Base-by-base conservation (phyloP, 2,113 vertebrate genomes). In the Passer montanus region DNA sequence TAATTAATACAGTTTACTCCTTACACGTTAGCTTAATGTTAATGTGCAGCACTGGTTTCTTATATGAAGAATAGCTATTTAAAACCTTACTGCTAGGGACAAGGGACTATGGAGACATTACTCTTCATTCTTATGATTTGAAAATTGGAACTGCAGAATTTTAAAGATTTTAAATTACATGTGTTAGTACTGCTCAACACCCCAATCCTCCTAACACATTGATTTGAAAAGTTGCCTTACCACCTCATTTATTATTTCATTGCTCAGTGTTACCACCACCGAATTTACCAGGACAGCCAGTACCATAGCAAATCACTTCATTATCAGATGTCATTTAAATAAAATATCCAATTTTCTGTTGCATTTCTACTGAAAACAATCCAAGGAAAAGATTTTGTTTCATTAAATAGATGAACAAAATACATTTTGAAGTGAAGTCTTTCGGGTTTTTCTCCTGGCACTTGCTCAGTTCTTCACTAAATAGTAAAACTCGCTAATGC, bases 401-500 rank as follows among this genome's bases (percentile, higher is more conserved):
- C 47, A 87, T 86, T 90, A 86, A 77, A 90, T 55, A 79, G 67
- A 93, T 66, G 33, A 91, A 83, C 21, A 86, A 84, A 77, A 70
- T 41, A 47, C 19, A n/a, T 80, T 86, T 80, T 88, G 43, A 49
- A 55, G 28, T 41, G 37, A 55, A 67, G 58, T 22, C 50, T 85
- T 93, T 22, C 20, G 35, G 22, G 15, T 33, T 83, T 85, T 75
- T 52, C 47, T 70, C 24, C 44, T 68, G 53, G 62, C 49, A 70
- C 49, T 68, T 76, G 12, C n/a, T 92, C 27, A 72, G 35, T 58
- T 55, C 81, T 75, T 89, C 66, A 69, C 46, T 76, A 64, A 81
- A 31, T 37, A 44, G 24, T 33, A 50, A 62, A 3, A 60, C 47
- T 85, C 4, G 3, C 63, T 90, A 82, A 92, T 33, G 50, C 59